These are phyloP conservation scores for Microtus pennsylvanicus DNA, from an alignment of 2,113 vertebrate genomes.

Conservation along the genomic window DNA sequence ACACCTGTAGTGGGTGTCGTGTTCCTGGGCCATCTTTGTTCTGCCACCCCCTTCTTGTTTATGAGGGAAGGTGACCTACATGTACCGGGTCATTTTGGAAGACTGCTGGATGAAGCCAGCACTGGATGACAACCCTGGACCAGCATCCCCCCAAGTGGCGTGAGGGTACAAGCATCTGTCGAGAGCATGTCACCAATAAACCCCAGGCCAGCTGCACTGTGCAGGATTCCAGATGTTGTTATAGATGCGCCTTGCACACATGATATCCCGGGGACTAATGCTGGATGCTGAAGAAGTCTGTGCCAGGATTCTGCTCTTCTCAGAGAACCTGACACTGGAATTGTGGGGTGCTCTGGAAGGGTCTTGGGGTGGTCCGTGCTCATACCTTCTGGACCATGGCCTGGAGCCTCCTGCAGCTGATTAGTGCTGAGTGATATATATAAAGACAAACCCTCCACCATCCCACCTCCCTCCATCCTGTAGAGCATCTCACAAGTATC, in stretches of 20 bases:
- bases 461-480: background rate
- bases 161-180: background rate
- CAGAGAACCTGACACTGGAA: background rate
- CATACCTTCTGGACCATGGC: background rate
- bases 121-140: background rate
- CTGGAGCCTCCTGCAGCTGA: background rate
- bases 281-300: background rate
- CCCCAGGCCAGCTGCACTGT: background rate
- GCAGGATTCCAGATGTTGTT: background rate
- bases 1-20: no score
- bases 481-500: accelerated
- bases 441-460: no score
- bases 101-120: background rate
- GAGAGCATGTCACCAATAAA: background rate
- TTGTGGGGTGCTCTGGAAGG: background rate
- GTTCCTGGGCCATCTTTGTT: background rate
- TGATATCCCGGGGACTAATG: background rate
- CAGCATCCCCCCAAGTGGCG: no score
- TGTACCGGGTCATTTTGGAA: background rate
- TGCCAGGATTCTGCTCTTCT: background rate
- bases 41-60: background rate
- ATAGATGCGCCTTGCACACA: background rate
- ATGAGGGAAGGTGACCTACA: background rate
- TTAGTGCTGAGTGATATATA: no score
- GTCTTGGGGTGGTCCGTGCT: accelerated